Base-by-base conservation (phyloP, 2,888 invertebrate species). In the Drosophila anomelani region DNA sequence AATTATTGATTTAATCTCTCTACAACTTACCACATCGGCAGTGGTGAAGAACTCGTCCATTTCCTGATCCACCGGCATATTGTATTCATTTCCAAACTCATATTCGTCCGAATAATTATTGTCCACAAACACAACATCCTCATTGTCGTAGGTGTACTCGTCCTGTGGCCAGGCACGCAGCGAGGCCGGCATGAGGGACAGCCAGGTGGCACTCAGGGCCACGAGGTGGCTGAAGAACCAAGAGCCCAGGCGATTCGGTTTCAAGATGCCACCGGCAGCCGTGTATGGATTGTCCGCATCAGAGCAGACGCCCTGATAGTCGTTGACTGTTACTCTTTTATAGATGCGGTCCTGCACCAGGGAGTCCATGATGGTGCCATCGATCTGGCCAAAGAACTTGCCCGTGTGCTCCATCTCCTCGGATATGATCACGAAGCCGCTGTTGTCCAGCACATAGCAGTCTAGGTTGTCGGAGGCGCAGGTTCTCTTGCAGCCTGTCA, bases 361-460 rank as follows among this genome's bases (percentile, higher is more conserved):
- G 0, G 97, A 97, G 92, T 98, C 97, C 97, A 98, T 97, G 73
- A 98, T 97, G 15, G 97, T 97, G 23, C 97, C 97, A 91, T 98
- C 98, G 46, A 98, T 96, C 92, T 98, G 97, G 0, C 98, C 98
- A 89, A 98, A 98, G 93, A 98, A 98, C 88, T 96, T 95, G 1
- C 98, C 98, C 2, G 97, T 97, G 87, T 98, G 97, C 46, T 96
- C 95, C 38, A 94, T 94, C 79, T 96, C 96, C 92, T 98, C 97
- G 0, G 98, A 98, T 43, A 98, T 95, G 59, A 98, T 96, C 58
- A 98, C 96, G 92, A 98, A 98, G 15, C 98, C 98, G 91, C 97
- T 98, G 93, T 98, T 98, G 91, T 98, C 98, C 63, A 98, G 93
- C 39, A 98, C 96, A 91, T 98, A 98, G 92, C 98, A 98, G 91